phyloP scores from a whole-genome alignment of 2,888 invertebrate genomes.

The Clivina fossor region DNA sequence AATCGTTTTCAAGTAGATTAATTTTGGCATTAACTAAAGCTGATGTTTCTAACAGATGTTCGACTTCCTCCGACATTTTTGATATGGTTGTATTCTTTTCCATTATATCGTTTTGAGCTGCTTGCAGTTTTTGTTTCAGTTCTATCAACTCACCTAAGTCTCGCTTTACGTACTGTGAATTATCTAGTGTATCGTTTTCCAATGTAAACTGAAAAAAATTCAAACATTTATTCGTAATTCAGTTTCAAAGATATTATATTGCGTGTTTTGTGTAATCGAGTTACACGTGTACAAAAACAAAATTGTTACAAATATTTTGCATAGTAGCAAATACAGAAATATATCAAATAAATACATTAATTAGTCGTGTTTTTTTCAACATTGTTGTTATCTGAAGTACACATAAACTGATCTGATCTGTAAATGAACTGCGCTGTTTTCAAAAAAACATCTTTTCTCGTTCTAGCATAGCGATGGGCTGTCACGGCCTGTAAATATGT shows the following conservation, averaged over 20 bases:
- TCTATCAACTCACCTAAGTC: conserved; percentile 12
- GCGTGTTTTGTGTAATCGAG: background rate
- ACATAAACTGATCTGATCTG: too few relatives aligned
- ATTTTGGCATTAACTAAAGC: conserved; percentile 27
- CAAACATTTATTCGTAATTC: too few relatives aligned
- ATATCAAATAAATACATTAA: too few relatives aligned
- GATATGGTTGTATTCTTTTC: conserved; percentile 24
- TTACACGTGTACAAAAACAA: too few relatives aligned
- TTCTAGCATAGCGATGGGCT: too few relatives aligned
- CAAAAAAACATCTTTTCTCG: too few relatives aligned
- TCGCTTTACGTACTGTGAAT: conserved; percentile 19
- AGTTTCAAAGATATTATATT: background rate
- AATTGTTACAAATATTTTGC: too few relatives aligned
- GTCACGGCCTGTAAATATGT: too few relatives aligned
- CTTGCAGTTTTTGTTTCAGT: conserved; percentile 18
- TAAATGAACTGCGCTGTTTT: too few relatives aligned
- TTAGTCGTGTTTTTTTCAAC: too few relatives aligned
- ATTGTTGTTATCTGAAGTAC: too few relatives aligned
- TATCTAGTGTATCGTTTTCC: conserved; percentile 19
- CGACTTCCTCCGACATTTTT: conserved; percentile 31
- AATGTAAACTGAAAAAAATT: conserved; percentile 27
- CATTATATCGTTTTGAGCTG: conserved; percentile 25
- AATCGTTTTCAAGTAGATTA: conserved; percentile 31
- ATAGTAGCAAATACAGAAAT: too few relatives aligned
- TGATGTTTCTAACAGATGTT: conserved; percentile 26